Conservation (phyloP, 2,888 invertebrate genomes). For the Tenthredo amoena region DNA sequence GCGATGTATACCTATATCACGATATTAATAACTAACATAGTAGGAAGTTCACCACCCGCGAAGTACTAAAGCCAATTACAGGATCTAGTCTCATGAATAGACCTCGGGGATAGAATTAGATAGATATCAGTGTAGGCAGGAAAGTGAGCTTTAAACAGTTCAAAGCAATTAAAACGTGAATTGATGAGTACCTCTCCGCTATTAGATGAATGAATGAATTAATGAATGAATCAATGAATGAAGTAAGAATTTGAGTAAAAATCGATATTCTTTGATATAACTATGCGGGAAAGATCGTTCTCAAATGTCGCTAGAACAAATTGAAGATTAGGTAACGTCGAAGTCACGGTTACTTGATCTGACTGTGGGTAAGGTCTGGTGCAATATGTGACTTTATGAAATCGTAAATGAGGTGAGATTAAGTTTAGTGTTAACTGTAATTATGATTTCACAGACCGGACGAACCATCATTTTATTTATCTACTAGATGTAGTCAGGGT, state of each 20-base stretch:
- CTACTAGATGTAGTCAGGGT: background rate
- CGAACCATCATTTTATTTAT: slow-evolving; percentile 17
- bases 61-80: background rate
- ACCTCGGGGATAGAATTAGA: background rate
- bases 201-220: background rate
- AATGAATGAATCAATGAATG: background rate
- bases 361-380: background rate
- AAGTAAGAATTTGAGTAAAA: background rate
- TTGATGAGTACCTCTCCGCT: background rate
- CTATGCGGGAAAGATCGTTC: background rate
- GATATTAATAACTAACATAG: background rate
- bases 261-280: background rate
- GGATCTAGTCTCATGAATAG: background rate
- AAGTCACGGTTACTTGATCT: slow-evolving; percentile 22
- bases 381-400: slow-evolving; percentile 12
- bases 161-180: background rate
- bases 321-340: slow-evolving; percentile 12
- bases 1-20: background rate
- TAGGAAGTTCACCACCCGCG: background rate
- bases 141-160: background rate
- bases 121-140: background rate
- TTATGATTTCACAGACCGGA: slow-evolving; percentile 50
- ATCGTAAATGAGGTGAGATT: slow-evolving; percentile 20
- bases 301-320: background rate
- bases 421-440: slow-evolving; percentile 17